Conservation (phyloP, 2,888 invertebrate genomes). For the Lagria hirta region DNA sequence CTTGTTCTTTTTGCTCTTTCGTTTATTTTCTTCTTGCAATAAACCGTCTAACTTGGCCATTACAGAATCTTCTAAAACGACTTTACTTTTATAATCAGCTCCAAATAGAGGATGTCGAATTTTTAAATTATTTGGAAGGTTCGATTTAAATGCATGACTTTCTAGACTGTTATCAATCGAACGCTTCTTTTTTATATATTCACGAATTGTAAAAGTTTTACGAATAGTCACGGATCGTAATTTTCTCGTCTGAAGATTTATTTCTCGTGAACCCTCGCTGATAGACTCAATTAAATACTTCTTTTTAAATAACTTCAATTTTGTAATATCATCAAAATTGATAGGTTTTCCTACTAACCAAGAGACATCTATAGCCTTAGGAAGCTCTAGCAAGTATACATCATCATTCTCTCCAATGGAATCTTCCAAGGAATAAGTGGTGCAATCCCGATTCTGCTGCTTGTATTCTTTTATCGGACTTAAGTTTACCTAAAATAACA, state of each 20-base stretch:
- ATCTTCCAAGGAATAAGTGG: conserved; percentile 6
- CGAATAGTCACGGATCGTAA: conserved; percentile 31
- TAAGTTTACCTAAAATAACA: no score
- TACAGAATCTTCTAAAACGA: conserved; percentile 35
- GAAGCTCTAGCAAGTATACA: conserved; percentile 33
- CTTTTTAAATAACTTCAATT: conserved; percentile 32
- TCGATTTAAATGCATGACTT: conserved; percentile 18
- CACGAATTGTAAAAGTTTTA: conserved; percentile 33
- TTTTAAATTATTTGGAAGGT: conserved; percentile 39
- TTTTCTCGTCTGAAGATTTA: conserved; percentile 18
- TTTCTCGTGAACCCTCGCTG: conserved; percentile 26
- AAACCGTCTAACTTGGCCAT: conserved; percentile 6
- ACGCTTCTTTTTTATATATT: no score
- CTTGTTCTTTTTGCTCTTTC: conserved; percentile 1
- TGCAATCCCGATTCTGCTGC: conserved; percentile 4
- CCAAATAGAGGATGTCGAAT: conserved; percentile 46
- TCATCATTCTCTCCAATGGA: conserved; percentile 14
- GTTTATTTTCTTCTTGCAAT: conserved; percentile 6
- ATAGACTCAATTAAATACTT: conserved; percentile 34
- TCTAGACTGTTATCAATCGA: conserved; percentile 18
- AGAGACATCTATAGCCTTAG: conserved; percentile 34
- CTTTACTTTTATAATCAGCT: conserved; percentile 37
- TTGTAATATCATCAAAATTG: conserved; percentile 30
- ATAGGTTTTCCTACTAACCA: conserved; percentile 28
- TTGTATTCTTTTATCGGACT: no score